Base-by-base conservation (phyloP, 2,888 invertebrate species). In the Mesorhabditis belari region DNA sequence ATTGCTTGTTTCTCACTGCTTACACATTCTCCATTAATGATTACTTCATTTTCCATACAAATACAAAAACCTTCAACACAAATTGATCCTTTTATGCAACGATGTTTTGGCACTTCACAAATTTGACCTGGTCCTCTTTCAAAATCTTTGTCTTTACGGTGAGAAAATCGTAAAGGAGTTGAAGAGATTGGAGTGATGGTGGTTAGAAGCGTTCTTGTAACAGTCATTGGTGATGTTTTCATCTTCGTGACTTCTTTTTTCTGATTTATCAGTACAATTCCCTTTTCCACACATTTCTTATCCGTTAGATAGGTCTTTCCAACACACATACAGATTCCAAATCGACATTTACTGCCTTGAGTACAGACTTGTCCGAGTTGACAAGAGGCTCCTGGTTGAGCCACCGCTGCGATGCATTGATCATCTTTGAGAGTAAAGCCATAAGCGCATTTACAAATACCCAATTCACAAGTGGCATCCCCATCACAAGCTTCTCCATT, bases 401-500 rank as follows among this genome's bases (percentile, higher is more conserved):
- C 69, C 17, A 70, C 50, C 5, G 62, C 51, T 27, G 61, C 56
- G 23, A 70, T 60, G 59, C 79, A 79, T 60, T 62, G 26, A 27
- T 62, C 62, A 44, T 66, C 63, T 29, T 63, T 61, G 3, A 70
- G 52, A 23, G 56, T 61, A 25, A 55, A 58, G 24, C 67, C 66
- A 12, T 55, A 57, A n/a, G 60, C 64, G 60, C 80, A 80, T 27
- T 75, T 71, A 60, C 80, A 80, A 21, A 71, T 57, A 27, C 77
- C 77, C 25, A 74, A 65, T 49, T 71, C 66, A 62, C 80, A 80
- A 52, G 66, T 57, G 17, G 76, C 67, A 57, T 73, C 75, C 27
- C 70, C 74, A 21, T 70, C 61, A 65, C 80, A 80, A 59, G 67
- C 64, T 66, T 80, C 72, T 17, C 79, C 80, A 50, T 68, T 68